Conservation (phyloP, 2,888 invertebrate species). For the Yponomeuta malinellus region DNA sequence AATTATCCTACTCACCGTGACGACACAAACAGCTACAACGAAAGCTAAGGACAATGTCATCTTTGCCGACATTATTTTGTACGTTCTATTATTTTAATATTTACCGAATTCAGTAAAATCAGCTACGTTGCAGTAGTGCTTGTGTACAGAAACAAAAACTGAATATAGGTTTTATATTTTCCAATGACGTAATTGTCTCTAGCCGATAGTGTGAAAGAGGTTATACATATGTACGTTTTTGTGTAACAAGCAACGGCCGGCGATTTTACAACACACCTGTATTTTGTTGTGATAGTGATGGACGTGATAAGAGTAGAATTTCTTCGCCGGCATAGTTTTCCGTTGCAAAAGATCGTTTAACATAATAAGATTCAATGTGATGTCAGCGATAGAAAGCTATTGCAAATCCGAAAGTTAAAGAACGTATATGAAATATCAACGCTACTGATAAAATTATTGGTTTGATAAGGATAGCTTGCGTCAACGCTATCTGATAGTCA, state of each 20-base stretch:
- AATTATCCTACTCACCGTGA: conserved; percentile 34
- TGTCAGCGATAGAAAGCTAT: not conserved
- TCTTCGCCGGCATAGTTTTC: not conserved
- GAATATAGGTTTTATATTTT: conserved; percentile 2
- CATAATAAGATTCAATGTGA: not conserved
- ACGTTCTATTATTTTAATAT: conserved; percentile 22
- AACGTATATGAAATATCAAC: too few species aligned
- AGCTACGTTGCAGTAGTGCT: not conserved
- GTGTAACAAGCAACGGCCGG: not conserved
- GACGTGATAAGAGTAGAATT: not conserved
- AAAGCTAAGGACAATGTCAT: conserved; percentile 26
- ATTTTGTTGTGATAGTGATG: not conserved
- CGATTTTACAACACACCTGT: not conserved
- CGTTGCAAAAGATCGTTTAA: not conserved
- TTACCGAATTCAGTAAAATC: conserved; percentile 24
- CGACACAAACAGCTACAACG: conserved; percentile 30
- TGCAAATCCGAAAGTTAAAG: too few species aligned
- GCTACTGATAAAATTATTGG: too few species aligned
- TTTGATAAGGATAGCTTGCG: too few species aligned
- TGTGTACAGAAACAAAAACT: not conserved
- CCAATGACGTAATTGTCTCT: not conserved
- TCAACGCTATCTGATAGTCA: too few species aligned
- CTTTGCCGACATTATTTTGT: conserved; percentile 28
- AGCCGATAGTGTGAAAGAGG: not conserved
- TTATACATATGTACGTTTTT: not conserved